Base-by-base conservation (phyloP, 2,113 vertebrate genomes). In the Lepisosteus osseus region DNA sequence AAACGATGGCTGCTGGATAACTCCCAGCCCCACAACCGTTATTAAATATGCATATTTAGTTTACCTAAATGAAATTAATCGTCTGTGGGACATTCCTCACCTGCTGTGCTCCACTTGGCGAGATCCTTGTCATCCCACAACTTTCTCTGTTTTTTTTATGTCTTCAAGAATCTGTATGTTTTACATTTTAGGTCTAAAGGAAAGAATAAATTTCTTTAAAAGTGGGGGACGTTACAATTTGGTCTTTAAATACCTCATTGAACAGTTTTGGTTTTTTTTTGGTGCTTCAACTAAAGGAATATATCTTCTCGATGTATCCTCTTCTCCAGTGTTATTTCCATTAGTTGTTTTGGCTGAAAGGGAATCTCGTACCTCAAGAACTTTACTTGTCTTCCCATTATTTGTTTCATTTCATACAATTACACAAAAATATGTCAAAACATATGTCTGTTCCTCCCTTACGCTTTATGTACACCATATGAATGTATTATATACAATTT, bases 201-300 rank as follows among this genome's bases (percentile, higher is more conserved):
- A 29, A 29, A 29, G 29, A 29, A 1, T 29, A 1, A 1, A 29
- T 29, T 29, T 29, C 29, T 29, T 29, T 29, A 29, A 29, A 29
- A 29, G 29, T 29, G 29, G 29, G 29, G 29, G 29, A 29, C 29
- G 29, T 29, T 29, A 29, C 1, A 57, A 45, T 9, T 71, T 44
- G 43, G 17, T 17, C 69, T 51, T 59, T 9, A 3, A 15, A 3
- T 43, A 45, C 42, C 54, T 14, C 9, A 61, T 55, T 54, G 55
- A 70, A 47, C 41, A 61, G 41, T 69, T 69, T 45, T 43, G 40
- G 4, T 45, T 43, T 59, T 70, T 41, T 62, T 70, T 70, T 61
- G 68, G 68, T 43, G 61, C 43, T n/a, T 47, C 9, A 47, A 61
- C 14, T n/a, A 70, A 70, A 29, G 51, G 43, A 69, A 69, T 54